Evolutionary conservation across 2,113 vertebrate genomes (phyloP), one percentile per base, ranked within the genome.

Genomic region (Heptranchias perlo): DNA sequence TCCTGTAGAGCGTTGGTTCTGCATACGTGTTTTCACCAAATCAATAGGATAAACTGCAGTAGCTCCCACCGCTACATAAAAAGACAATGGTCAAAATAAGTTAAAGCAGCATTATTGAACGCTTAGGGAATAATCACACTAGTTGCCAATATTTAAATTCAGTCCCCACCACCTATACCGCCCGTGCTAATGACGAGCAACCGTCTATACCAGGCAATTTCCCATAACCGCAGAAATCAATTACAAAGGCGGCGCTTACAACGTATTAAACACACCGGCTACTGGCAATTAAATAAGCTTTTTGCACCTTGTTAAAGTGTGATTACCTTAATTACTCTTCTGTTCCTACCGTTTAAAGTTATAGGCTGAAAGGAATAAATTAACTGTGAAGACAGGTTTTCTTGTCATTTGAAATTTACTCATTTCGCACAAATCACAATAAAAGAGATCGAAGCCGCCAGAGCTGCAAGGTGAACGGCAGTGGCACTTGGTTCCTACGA

Each of bases 1-100:
- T 94, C 98, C 98, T 0, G 97, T 98, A 96, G 98, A 98, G 87
- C 99, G 98, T 96, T 99, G 99, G 97, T 99, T 99, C 97, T 99
- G 99, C 99, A 99, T 99, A 10, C 99, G 98, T 1, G 99, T 99
- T 98, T 99, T 99, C 97, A 99, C 99, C 97, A 99, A 98, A 97
- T 99, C 99, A 95, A 99, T 99, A 96, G 99, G 99, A 96, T 99
- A 99, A 0, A 99, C 99, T 0, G 99, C 99, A 0, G 99, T 99
- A 96, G 99, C 99, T 49, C 99, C 99, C 73, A 99, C 98, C 97
- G 99, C 99, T 99, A 89, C 1, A 96, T 97, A 96, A 16, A 95
- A 96, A 97, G 95, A 95, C 96, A 97, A 73, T 96, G 21, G 96
- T 49, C 58, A 87, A 49, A 54, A 5, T 14, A 52, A 52, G 44